Evolutionary conservation across 1,140 invertebrate species (phyloP), one percentile per base, ranked within the genome.

Genomic region (Batillaria attramentaria): DNA sequence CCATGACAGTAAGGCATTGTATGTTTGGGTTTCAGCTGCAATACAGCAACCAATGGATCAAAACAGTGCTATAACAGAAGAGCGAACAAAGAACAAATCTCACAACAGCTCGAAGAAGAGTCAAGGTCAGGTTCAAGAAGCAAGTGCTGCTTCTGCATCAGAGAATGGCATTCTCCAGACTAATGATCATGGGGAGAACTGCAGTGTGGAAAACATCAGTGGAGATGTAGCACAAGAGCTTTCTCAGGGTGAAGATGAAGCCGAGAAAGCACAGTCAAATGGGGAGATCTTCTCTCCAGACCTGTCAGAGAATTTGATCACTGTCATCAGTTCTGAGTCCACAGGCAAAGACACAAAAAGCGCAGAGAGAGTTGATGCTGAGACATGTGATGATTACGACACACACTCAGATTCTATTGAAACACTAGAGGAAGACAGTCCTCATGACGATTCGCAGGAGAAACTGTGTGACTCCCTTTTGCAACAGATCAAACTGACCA

Each of bases 331-430:
- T n/a, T 70, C 41, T 28, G 33, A 28, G 24, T 4, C 62, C 8
- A 35, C 33, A 8, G 41, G 5, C 20, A 33, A 73, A 37, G 41
- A 75, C 42, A 31, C 62, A 13, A 46, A 43, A 54, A 16, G 35
- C 24, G 77, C 24, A 1, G 43, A 77, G 65, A 50, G 43, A 31
- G n/a, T 41, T 8, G 62, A 70, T 20, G 35, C 8, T n/a, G 77
- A 54, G 28, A 69, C 65, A 41, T 68, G 60, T 43, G 77, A 79
- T 50, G 81, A 65, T 2, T 70, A 70, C 31, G 75, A 79, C 62
- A 72, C 72, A 24, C 79, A 76, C n/a, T 76, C 73, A 4, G 78
- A 79, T 42, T 79, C 78, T n/a, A 79, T 79, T 8, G 78, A 73
- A 66, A 79, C 78, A 35, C 54, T 79, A 62, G 78, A 79, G 37